phyloP scores from a whole-genome alignment of 2,888 invertebrate species.

The Watsonalla binaria region DNA sequence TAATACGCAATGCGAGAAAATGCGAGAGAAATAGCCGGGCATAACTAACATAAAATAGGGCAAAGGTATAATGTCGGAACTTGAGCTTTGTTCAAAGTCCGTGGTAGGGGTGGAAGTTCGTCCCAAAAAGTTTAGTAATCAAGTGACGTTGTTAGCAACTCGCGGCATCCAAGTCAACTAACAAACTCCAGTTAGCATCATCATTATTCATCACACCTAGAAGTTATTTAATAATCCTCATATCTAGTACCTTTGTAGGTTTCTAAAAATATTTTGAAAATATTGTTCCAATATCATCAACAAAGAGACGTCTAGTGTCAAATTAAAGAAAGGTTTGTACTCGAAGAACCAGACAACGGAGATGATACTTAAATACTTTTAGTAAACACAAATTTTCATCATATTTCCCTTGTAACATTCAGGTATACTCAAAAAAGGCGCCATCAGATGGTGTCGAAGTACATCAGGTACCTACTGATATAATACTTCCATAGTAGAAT shows the following conservation, averaged over 20 bases:
- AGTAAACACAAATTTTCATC: too few relatives aligned
- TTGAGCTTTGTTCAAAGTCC: conserved; percentile 1
- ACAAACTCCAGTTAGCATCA: neutral
- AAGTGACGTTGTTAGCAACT: conserved; percentile 14
- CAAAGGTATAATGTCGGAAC: neutral
- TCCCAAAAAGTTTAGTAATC: conserved; percentile 31
- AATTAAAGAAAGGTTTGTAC: too few relatives aligned
- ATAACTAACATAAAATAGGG: neutral
- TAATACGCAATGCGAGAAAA: too few relatives aligned
- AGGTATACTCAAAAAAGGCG: too few relatives aligned
- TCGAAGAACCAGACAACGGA: too few relatives aligned
- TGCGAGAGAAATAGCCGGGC: neutral
- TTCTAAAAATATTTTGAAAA: neutral
- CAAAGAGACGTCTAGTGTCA: too few relatives aligned
- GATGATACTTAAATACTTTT: too few relatives aligned
- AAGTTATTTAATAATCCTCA: neutral
- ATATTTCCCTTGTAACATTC: too few relatives aligned
- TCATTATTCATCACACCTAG: neutral
- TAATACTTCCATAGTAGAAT: too few relatives aligned
- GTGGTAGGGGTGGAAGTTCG: conserved; percentile 13
- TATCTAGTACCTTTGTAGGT: neutral
- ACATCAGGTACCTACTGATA: too few relatives aligned
- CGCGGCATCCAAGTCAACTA: conserved; percentile 12
- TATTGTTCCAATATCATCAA: neutral
- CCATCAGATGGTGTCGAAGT: too few relatives aligned